Conservation (phyloP, 1,140 invertebrate species). For the Drosophila arizonae region DNA sequence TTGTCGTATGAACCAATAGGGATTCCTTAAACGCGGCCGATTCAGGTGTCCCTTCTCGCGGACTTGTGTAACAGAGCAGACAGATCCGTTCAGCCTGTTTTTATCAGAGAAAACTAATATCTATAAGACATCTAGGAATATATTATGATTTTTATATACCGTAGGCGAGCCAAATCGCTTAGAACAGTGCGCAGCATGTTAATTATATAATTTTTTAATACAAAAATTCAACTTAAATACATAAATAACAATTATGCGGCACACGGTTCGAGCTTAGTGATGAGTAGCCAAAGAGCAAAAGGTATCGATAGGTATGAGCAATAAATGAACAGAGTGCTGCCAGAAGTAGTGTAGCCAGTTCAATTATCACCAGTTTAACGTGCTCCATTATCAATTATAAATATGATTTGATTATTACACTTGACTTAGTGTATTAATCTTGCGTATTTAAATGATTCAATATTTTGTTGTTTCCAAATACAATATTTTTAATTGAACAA, state of each 20-base stretch:
- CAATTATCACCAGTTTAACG: too few relatives aligned
- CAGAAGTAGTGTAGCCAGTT: too few relatives aligned
- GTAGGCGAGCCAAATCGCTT: constrained; percentile 41
- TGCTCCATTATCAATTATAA: too few relatives aligned
- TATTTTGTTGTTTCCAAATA: too few relatives aligned
- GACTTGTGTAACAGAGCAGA: constrained; percentile 69
- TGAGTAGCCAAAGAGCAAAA: not conserved
- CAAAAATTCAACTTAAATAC: constrained; percentile 50
- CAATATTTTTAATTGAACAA: not conserved
- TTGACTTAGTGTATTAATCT: too few relatives aligned
- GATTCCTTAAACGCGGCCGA: constrained; percentile 84
- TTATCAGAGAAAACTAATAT: not conserved
- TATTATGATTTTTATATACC: constrained; percentile 18
- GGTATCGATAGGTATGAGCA: not conserved
- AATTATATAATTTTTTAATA: constrained; percentile 58
- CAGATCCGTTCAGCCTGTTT: constrained; percentile 40
- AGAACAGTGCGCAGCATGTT: constrained; percentile 56
- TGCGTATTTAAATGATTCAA: too few relatives aligned
- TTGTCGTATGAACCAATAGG: constrained; percentile 85
- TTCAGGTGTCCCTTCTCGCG: constrained; percentile 78
- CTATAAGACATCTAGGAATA: not conserved
- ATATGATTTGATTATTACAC: too few relatives aligned
- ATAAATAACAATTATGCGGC: constrained; percentile 50
- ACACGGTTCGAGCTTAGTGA: constrained; percentile 21
- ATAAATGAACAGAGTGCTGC: not conserved